Base-by-base conservation (phyloP, 2,888 invertebrate species). In the Trichopoda pennipes region DNA sequence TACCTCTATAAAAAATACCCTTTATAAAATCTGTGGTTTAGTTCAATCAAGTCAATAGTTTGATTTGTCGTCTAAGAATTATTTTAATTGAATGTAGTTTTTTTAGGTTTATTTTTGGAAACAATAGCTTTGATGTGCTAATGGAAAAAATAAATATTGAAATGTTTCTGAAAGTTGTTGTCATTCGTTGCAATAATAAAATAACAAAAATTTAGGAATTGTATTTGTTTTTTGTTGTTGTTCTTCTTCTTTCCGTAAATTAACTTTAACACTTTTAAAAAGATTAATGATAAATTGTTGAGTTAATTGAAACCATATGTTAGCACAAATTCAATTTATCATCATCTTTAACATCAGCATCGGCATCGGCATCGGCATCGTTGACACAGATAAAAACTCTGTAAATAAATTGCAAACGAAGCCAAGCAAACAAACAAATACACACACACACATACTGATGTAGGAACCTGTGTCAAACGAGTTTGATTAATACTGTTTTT, bases 271-370 rank as follows among this genome's bases (percentile, higher is more conserved):
- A 38, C 38, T 21, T 7, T 9, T 35, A 12, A 53, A 60, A 23
- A 42, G 10, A 55, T 63, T 44, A 17, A 55, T 10, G 3, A n/a
- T 49, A 49, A 49, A 14, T 64, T 56, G 49, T 56, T 56, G 17
- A 19, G 21, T 56, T 49, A 60, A 51, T 38, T 49, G 64, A 12
- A 12, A 38, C 38, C 38, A 38, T 38, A 38, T 38, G 38, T 49
- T 74, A 23, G 35, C n/a, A 23, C 21, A 58, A 58, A 58, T 58
- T 75, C 17, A 51, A 66, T 66, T 60, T 66, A 75, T 60, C 56
- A 56, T 51, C 19, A 28, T 51, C 58, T 28, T 8, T n/a, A n/a
- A n/a, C n/a, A n/a, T n/a, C n/a, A 56, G 1, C 35, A 21, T n/a
- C n/a, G n/a, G n/a, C n/a, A n/a, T 17, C 17, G 64, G 23, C 66